Base-by-base conservation (phyloP, 2,113 vertebrate genomes). In the Paralichthys olivaceus region DNA sequence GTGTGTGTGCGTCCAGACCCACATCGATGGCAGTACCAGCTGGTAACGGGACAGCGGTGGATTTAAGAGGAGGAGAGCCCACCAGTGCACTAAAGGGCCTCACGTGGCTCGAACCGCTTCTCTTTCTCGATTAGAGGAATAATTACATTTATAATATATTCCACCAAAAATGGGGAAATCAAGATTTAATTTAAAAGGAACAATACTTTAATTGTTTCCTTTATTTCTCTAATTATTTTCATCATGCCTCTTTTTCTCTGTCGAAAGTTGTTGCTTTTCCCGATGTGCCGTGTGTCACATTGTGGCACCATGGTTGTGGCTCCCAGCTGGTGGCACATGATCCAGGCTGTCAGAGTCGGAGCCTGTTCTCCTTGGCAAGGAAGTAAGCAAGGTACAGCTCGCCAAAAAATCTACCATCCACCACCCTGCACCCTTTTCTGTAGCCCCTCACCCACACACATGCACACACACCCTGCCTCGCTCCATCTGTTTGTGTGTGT, bases 401-500 rank as follows among this genome's bases (percentile, higher is more conserved):
- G 81, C 84, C 75, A 87, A 84, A 75, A 77, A 80, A 73, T 61
- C 82, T 49, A 72, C 81, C 79, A 79, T 77, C 22, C 29, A 63
- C 61, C 60, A 37, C 77, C 79, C 78, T 56, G 40, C 75, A 73
- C 73, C 61, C 76, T 83, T 61, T 53, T 80, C 79, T 37, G 4
- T 59, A 51, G 72, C 72, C 77, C 85, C 80, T 79, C 81, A 87
- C 84, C 84, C 89, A 73, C 75, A 53, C 51, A 64, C 73, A 77
- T 65, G 28, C 76, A 45, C 45, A 17, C 45, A 15, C 45, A 17
- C 14, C 72, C 80, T 34, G 77, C 75, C 65, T 81, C 8, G 64
- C 67, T 79, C 93, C 92, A 93, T 93, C 94, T 92, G 92, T 79
- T 89, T 84, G 51, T 56, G 74, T 58, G 51, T 71, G 55, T 68